These are phyloP conservation scores for Drosophila bifasciata DNA, from an alignment of 1,140 invertebrate genomes.

Conservation along the genomic window DNA sequence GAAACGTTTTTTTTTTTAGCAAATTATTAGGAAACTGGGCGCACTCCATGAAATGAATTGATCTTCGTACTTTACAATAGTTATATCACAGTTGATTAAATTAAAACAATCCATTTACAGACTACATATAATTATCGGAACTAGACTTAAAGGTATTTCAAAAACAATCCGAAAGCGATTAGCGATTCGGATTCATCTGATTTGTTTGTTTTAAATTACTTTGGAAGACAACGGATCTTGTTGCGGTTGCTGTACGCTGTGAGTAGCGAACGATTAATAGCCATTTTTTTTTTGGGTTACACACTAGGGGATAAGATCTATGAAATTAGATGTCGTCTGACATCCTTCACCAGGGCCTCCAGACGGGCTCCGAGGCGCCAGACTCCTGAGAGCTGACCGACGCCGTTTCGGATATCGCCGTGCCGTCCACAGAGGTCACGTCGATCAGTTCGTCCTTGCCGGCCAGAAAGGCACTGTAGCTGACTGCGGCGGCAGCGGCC, in stretches of 20 bases:
- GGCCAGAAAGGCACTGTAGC: slow-evolving; percentile 60
- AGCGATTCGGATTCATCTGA: slow-evolving; percentile 19
- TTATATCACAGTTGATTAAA: slow-evolving; percentile 69
- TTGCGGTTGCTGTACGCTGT: slow-evolving; percentile 26
- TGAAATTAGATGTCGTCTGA: slow-evolving; percentile 33
- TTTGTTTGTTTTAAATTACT: slow-evolving; percentile 59
- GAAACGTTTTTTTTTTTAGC: slow-evolving; percentile 50
- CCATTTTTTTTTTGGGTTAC: slow-evolving; percentile 52
- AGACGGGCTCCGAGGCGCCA: slow-evolving; percentile 72
- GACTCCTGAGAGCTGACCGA: slow-evolving; percentile 74
- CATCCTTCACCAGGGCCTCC: slow-evolving; percentile 73
- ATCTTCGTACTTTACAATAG: slow-evolving; percentile 61
- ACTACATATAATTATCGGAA: slow-evolving; percentile 28
- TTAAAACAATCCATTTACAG: slow-evolving; percentile 59
- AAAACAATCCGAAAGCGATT: slow-evolving; percentile 58
- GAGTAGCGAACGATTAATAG: slow-evolving; percentile 50
- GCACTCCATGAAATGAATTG: slow-evolving; percentile 40
- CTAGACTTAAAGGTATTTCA: slow-evolving; percentile 57
- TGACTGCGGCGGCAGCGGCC: slow-evolving; percentile 61
- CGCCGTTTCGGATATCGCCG: slow-evolving; percentile 70
- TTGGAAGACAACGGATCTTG: slow-evolving; percentile 79
- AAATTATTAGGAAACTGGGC: slow-evolving; percentile 21
- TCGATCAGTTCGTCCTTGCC: slow-evolving; percentile 78
- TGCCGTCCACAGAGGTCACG: slow-evolving; percentile 77
- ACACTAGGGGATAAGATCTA: slow-evolving; percentile 66